A percentile compares a stretch with the other conserved stretches of the same genome.
phyloP scores from a whole-genome alignment of 1,140 invertebrate genomes.

The Chymomyza costata region DNA sequence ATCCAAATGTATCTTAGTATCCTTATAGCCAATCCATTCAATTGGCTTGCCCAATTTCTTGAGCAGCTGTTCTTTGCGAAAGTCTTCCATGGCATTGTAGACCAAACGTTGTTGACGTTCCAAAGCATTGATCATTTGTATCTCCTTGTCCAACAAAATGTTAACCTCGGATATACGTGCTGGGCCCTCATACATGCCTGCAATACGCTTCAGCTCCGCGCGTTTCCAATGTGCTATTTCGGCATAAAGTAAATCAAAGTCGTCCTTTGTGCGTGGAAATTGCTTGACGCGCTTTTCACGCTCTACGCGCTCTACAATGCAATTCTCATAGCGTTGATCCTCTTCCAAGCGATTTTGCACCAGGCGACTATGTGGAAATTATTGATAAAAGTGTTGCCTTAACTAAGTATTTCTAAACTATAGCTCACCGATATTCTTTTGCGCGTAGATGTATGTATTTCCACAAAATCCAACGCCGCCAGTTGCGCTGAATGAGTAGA shows the following conservation, averaged over 20 bases:
- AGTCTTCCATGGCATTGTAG: slow-evolving; percentile 68
- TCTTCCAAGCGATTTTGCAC: slow-evolving; percentile 52
- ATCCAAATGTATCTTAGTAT: slow-evolving; percentile 77
- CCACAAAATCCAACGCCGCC: slow-evolving; percentile 58
- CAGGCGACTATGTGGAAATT: slow-evolving; percentile 36
- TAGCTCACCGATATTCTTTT: slow-evolving; percentile 69
- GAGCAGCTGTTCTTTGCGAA: slow-evolving; percentile 75
- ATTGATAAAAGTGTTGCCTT: not conserved
- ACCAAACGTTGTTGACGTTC: slow-evolving; percentile 75
- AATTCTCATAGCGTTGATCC: slow-evolving; percentile 43
- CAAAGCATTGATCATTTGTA: slow-evolving; percentile 78
- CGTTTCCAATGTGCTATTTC: slow-evolving; percentile 78
- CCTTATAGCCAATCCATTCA: slow-evolving; percentile 77
- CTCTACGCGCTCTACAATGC: slow-evolving; percentile 50
- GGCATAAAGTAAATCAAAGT: slow-evolving; percentile 79
- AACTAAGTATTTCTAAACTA: slow-evolving; percentile 30
- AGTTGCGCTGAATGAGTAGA: slow-evolving; percentile 66
- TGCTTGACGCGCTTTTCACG: slow-evolving; percentile 76
- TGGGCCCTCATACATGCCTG: slow-evolving; percentile 75
- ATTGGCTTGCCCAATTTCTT: slow-evolving; percentile 77
- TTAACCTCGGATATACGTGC: slow-evolving; percentile 77
- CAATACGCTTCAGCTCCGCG: slow-evolving; percentile 76
- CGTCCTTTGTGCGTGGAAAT: slow-evolving; percentile 77
- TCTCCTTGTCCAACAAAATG: slow-evolving; percentile 78
- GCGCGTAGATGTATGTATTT: slow-evolving; percentile 68